These are phyloP conservation scores for Sardinella longiceps DNA, from an alignment of 2,797 vertebrate species.

Conservation along the genomic window DNA sequence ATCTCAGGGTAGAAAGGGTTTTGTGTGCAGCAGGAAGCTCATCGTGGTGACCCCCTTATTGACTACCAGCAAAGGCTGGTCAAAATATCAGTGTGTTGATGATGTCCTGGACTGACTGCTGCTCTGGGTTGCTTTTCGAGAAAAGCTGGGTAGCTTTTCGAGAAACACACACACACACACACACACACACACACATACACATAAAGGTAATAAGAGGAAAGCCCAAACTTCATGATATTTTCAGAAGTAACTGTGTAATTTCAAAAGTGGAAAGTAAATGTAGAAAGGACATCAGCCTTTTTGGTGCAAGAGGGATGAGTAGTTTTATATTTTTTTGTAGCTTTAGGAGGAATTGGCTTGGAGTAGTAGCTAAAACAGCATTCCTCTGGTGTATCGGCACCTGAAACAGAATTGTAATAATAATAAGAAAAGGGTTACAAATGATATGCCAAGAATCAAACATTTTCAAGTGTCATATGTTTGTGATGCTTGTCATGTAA, in stretches of 20 bases:
- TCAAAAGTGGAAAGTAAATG: too few relatives aligned
- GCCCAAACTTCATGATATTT: too few relatives aligned
- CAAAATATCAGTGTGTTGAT: not conserved
- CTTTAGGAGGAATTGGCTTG: not conserved
- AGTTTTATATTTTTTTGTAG: not conserved
- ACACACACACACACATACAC: too few relatives aligned
- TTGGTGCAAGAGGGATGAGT: not conserved
- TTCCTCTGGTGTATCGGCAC: not conserved
- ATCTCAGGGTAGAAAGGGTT: too few relatives aligned
- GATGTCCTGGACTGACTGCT: not conserved
- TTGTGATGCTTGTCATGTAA: too few relatives aligned
- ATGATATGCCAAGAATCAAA: too few relatives aligned
- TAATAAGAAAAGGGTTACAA: not conserved
- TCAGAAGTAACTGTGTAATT: too few relatives aligned
- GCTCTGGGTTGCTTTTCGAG: not conserved
- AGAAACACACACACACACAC: not conserved
- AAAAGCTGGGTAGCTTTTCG: not conserved
- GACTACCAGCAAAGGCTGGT: not conserved
- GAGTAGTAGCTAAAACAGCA: not conserved
- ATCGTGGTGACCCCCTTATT: not conserved
- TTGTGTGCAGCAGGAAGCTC: not conserved
- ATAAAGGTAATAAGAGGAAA: not conserved
- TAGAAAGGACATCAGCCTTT: not conserved
- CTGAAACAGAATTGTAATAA: not conserved
- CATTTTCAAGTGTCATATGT: too few relatives aligned